Percentiles rank a stretch among this genome's conserved stretches.
These are phyloP conservation scores for Nothoprocta pentlandii DNA, from an alignment of 2,113 vertebrate genomes.

Conservation along the genomic window DNA sequence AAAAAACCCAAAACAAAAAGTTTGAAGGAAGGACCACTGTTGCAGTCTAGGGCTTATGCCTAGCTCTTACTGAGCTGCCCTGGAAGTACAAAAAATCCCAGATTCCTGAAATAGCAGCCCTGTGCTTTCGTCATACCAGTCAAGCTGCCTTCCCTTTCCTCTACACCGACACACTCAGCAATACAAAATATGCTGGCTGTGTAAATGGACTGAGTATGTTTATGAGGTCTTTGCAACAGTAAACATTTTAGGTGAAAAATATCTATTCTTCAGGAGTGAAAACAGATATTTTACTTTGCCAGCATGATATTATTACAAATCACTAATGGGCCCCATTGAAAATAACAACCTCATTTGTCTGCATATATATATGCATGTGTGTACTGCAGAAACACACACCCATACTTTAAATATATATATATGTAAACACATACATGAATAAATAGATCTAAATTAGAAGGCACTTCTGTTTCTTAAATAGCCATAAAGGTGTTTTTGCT, in stretches of 20 bases:
- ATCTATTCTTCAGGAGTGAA: not conserved
- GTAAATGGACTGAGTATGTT: not conserved
- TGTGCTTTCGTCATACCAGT: not conserved
- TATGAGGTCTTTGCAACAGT: not conserved
- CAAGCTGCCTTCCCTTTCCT: not conserved
- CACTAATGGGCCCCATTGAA: not conserved
- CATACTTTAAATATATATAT: not conserved
- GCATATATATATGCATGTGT: not conserved
- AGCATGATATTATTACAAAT: not conserved
- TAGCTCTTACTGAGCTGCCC: not conserved
- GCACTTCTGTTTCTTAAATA: not conserved
- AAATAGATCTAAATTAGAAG: slow-evolving; percentile 19
- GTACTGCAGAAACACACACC: not conserved
- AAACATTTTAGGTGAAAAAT: not conserved
- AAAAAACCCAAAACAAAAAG: not conserved
- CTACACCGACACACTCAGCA: not conserved
- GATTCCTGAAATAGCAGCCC: not conserved
- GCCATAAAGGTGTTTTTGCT: not conserved
- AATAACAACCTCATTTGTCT: slow-evolving; percentile 23
- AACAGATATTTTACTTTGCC: not conserved
- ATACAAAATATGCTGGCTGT: not conserved
- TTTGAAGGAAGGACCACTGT: not conserved
- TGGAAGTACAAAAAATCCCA: not conserved
- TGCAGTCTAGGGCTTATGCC: not conserved
- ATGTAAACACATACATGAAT: not conserved